A percentile compares a stretch with the other conserved stretches of the same genome.
These are phyloP conservation scores for Serranus cabrilla DNA, from an alignment of 2,797 vertebrate genomes.

Conservation along the genomic window DNA sequence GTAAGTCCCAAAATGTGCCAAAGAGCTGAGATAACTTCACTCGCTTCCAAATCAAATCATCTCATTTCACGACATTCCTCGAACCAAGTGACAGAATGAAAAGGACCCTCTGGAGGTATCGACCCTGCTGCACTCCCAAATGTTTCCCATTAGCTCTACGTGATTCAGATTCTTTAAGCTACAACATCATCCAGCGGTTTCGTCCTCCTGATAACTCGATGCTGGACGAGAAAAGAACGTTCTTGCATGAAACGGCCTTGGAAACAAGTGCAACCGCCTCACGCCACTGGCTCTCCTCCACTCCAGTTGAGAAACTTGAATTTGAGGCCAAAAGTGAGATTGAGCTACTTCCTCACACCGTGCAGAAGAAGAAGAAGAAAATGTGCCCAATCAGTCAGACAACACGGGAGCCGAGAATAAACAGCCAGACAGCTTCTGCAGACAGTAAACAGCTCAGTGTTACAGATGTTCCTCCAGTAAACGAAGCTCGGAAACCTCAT, in stretches of 20 bases:
- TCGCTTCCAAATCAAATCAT: conserved; percentile 34
- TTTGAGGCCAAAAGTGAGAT: conserved; percentile 15
- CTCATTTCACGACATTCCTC: conserved; percentile 11
- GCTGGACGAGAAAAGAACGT: not conserved
- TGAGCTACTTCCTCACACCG: not conserved
- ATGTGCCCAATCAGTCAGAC: not conserved
- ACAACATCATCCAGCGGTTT: not conserved
- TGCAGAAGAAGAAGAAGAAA: not conserved
- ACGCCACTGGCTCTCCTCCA: not conserved
- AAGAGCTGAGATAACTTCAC: conserved; percentile 8
- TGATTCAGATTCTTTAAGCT: not conserved
- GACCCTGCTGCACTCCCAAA: conserved; percentile 10
- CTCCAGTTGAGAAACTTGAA: not conserved
- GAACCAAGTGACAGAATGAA: conserved; percentile 16
- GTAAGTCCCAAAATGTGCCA: conserved; percentile 1
- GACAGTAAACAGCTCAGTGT: not conserved
- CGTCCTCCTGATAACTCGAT: conserved; percentile 9
- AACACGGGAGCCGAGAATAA: not conserved
- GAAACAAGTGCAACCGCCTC: conserved; percentile 15
- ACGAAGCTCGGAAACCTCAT: not conserved
- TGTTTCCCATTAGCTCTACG: conserved; percentile 33
- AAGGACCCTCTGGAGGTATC: not conserved
- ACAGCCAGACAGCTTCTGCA: not conserved
- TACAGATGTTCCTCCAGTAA: not conserved
- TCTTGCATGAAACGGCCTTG: conserved; percentile 18